Evolutionary conservation across 2,888 invertebrate genomes (phyloP), one percentile per base, ranked within the genome.

Genomic region (Patella caerulea): DNA sequence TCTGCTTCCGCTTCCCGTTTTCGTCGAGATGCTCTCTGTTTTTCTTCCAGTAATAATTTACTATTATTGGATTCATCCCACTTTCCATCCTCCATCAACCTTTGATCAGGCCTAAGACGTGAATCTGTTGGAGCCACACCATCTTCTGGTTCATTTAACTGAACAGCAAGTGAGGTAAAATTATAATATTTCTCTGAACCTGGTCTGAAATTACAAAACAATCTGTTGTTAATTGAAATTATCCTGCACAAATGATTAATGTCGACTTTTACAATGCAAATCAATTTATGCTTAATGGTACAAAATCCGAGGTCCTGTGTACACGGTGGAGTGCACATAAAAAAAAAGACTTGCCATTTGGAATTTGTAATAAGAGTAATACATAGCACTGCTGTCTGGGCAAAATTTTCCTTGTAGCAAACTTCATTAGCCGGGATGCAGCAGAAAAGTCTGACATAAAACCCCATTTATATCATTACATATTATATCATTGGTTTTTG

Each of bases 91-190:
- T 91, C 91, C 99, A 99, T 99, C 86, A 98, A 94, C 75, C 99
- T 94, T 93, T 99, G 99, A 94, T 99, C 99, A 79, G 99, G 99
- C 78, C 99, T 94, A 75, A 94, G 92, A 55, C 98, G 94, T 75
- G 96, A 95, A 93, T 99, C 99, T 0, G 99, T 98, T 14, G 98
- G 98, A 74, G 98, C 98, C 53, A 99, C 95, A 81, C 95, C 96
- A 7, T 95, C 94, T 92, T 99, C 99, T 72, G 94, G 94, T 93
- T 99, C 99, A 93, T 99, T 99, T 87, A 99, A 93, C 93, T 99
- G 98, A 90, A 98, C 96, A 76, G 99, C 98, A 88, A 99, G 93
- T 91, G 95, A 93, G 72, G 98, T 98, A 93, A 99, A 99, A 93
- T 96, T 95, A 93, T 99, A 99, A 94, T 95, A 97, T 88, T 94